Conservation (phyloP, 1,140 invertebrate genomes). For the Coelopa frigida region DNA sequence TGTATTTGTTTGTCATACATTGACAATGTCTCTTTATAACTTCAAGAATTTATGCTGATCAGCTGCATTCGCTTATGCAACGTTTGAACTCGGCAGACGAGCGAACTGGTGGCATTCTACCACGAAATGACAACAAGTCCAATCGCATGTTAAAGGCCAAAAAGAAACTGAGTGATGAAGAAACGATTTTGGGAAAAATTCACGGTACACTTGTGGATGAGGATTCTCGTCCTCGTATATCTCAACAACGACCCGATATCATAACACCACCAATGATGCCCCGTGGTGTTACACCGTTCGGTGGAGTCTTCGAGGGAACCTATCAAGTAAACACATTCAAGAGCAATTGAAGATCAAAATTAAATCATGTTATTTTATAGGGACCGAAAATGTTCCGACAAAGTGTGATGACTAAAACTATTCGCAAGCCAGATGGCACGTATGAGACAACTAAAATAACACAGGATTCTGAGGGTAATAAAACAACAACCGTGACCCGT, state of each 20-base stretch:
- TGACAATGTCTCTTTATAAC: neutral
- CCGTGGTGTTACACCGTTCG: slow-evolving; percentile 23
- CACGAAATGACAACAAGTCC: slow-evolving; percentile 22
- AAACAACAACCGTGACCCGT: slow-evolving; percentile 39
- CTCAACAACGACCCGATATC: slow-evolving; percentile 22
- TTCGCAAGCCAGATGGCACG: slow-evolving; percentile 40
- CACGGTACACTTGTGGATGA: slow-evolving; percentile 37
- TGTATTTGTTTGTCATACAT: neutral
- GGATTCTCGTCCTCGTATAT: slow-evolving; percentile 12
- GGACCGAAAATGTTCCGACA: slow-evolving; percentile 44
- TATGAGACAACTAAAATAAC: slow-evolving; percentile 40
- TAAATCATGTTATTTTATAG: slow-evolving; percentile 10
- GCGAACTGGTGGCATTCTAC: slow-evolving; percentile 21
- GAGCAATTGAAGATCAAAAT: neutral
- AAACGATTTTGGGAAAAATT: slow-evolving; percentile 38
- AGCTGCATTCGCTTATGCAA: slow-evolving; percentile 38
- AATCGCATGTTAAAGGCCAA: slow-evolving; percentile 10
- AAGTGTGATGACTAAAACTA: slow-evolving; percentile 40
- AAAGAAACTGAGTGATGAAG: slow-evolving; percentile 32
- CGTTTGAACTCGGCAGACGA: slow-evolving; percentile 24
- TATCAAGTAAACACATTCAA: slow-evolving; percentile 24
- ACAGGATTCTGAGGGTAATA: slow-evolving; percentile 33
- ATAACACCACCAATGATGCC: slow-evolving; percentile 36
- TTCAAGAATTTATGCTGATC: slow-evolving; percentile 38
- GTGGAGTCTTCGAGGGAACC: slow-evolving; percentile 38